phyloP scores from a whole-genome alignment of 1,140 invertebrate genomes.

The Helicorthomorpha holstii region DNA sequence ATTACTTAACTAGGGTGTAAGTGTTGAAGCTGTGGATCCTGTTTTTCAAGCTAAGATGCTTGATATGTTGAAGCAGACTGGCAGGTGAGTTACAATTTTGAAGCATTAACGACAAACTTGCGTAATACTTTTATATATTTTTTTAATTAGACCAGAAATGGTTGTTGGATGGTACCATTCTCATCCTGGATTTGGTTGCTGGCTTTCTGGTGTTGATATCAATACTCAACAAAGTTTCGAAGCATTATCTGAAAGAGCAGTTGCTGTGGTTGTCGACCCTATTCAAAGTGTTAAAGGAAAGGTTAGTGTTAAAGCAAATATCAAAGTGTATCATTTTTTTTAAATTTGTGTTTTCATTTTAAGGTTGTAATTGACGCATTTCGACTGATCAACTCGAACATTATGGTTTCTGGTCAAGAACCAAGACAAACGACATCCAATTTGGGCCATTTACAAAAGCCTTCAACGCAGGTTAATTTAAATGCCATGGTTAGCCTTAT shows the following conservation, averaged over 20 bases:
- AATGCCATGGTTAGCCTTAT: neutral
- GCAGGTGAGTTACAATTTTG: slow-evolving; percentile 33
- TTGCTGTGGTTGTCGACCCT: slow-evolving; percentile 98
- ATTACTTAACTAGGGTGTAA: slow-evolving; percentile 58
- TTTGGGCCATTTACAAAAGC: slow-evolving; percentile 95
- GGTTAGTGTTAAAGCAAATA: slow-evolving; percentile 17
- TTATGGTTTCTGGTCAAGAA: slow-evolving; percentile 97
- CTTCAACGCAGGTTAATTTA: slow-evolving; percentile 63
- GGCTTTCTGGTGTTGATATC: slow-evolving; percentile 98
- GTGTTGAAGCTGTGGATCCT: slow-evolving; percentile 98
- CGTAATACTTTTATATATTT: neutral
- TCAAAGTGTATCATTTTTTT: slow-evolving; percentile 3
- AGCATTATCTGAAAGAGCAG: slow-evolving; percentile 90
- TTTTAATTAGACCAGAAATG: slow-evolving; percentile 68
- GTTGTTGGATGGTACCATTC: slow-evolving; percentile 99
- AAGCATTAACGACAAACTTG: neutral
- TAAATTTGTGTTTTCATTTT: slow-evolving; percentile 7
- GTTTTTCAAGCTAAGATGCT: slow-evolving; percentile 99
- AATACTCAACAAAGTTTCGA: slow-evolving; percentile 99
- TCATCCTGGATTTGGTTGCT: slow-evolving; percentile 99
- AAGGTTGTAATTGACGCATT: slow-evolving; percentile 93
- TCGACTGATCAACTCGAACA: slow-evolving; percentile 94
- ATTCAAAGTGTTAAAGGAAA: slow-evolving; percentile 96
- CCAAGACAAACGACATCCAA: slow-evolving; percentile 98
- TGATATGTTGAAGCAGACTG: slow-evolving; percentile 98